Evolutionary conservation across 2,888 invertebrate genomes (phyloP).

Genomic region (Glaucopsyche alexis): DNA sequence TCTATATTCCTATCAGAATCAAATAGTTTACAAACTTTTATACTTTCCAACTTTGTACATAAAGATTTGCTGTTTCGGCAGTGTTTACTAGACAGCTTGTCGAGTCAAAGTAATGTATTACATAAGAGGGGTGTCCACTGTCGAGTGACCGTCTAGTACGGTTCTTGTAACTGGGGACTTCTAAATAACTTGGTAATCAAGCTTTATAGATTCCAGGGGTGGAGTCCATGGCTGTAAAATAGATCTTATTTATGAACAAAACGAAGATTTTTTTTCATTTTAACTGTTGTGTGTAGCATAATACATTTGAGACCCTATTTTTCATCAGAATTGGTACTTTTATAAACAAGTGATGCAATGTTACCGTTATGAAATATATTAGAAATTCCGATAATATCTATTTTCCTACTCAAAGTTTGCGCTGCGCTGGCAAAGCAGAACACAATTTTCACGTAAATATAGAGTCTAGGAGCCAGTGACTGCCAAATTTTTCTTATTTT

Average conservation of each 20-base stretch:
- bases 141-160: not conserved
- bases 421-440: constrained; percentile 5
- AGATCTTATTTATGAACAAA: not conserved
- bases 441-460: constrained; percentile 7
- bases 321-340: no score
- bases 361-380: constrained; percentile 6
- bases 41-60: constrained; percentile 3
- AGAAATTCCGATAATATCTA: not conserved
- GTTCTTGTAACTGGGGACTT: not conserved
- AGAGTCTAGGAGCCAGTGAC: not conserved
- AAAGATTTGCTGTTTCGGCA: not conserved
- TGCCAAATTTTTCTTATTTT: not conserved
- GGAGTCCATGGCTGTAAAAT: not conserved
- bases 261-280: no score
- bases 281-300: no score
- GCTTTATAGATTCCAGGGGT: constrained; percentile 8
- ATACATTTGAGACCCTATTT: no score
- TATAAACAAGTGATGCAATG: not conserved
- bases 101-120: constrained; percentile 6
- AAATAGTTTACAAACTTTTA: constrained; percentile 16
- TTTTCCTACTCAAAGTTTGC: constrained; percentile 5
- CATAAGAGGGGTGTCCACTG: not conserved
- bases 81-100: not conserved
- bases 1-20: constrained; percentile 7
- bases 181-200: constrained; percentile 4